Conservation (phyloP, 2,888 invertebrate genomes). For the Apamea anceps region DNA sequence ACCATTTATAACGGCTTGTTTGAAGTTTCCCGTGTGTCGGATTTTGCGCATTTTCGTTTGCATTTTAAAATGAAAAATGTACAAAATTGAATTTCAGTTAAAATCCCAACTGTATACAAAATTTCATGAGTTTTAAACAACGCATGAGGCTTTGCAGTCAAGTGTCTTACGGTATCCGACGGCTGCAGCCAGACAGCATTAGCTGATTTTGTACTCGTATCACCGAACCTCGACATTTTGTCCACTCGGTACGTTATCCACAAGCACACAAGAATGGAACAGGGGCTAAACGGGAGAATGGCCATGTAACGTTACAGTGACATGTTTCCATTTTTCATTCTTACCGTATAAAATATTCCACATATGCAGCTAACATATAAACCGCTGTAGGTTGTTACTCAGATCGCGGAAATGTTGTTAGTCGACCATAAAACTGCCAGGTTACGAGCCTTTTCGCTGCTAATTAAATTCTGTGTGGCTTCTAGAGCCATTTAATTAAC, state of each 20-base stretch:
- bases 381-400: constrained; percentile 13
- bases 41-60: constrained; percentile 39
- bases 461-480: constrained; percentile 65
- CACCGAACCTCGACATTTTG: constrained; percentile 5
- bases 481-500: constrained; percentile 48
- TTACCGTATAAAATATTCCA: constrained; percentile 16
- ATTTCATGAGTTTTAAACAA: constrained; percentile 51
- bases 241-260: constrained; percentile 3
- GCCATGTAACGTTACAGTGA: constrained; percentile 20
- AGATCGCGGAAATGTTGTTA: constrained; percentile 46
- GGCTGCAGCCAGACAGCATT: constrained; percentile 38
- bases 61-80: constrained; percentile 42
- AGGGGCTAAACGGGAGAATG: constrained; percentile 25
- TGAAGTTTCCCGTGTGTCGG: constrained; percentile 31
- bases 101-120: constrained; percentile 18
- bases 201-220: constrained; percentile 7
- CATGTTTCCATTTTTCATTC: constrained; percentile 50
- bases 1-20: constrained; percentile 41
- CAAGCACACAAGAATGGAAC: constrained; percentile 9
- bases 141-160: constrained; percentile 15
- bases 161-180: constrained; percentile 6
- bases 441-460: constrained; percentile 58
- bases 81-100: constrained; percentile 42
- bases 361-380: constrained; percentile 34
- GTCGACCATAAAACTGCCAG: constrained; percentile 52